Conservation (phyloP, 1,140 invertebrate genomes). For the Heterodera carotae region DNA sequence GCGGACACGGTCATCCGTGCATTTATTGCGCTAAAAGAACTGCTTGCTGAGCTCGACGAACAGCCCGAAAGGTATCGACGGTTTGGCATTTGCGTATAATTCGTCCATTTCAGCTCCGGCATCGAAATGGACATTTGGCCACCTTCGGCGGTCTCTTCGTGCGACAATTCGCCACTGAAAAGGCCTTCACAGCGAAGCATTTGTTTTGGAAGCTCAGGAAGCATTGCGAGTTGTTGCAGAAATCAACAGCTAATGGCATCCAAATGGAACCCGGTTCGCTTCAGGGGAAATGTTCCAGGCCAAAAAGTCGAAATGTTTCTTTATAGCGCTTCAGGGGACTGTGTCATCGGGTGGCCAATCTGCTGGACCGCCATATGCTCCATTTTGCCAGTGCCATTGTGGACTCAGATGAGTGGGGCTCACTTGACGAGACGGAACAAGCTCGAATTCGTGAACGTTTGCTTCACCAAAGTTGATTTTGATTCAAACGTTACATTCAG, state of each 20-base stretch:
- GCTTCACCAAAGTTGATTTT: slow-evolving; percentile 5
- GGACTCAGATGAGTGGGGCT: slow-evolving; percentile 52
- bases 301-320: too few species aligned
- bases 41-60: slow-evolving; percentile 42
- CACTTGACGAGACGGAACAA: slow-evolving; percentile 50
- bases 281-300: too few species aligned
- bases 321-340: slow-evolving; percentile 57
- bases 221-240: slow-evolving; percentile 4
- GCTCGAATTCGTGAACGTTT: slow-evolving; percentile 57
- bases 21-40: slow-evolving; percentile 56
- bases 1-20: slow-evolving; percentile 58
- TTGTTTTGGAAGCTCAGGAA: background rate
- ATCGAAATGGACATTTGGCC: slow-evolving; percentile 4
- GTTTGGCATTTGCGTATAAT: background rate
- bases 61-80: slow-evolving; percentile 6
- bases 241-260: slow-evolving; percentile 24
- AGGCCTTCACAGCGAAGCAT: background rate
- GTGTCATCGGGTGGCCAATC: slow-evolving; percentile 53
- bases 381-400: slow-evolving; percentile 62
- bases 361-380: slow-evolving; percentile 58
- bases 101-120: background rate
- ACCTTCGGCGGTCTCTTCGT: background rate
- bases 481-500: slow-evolving; percentile 37
- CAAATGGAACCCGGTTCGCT: slow-evolving; percentile 56
- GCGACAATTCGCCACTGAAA: slow-evolving; percentile 7